Evolutionary conservation across 2,797 vertebrate genomes (phyloP), one percentile per base, ranked within the genome.

Genomic region (Leptoclinus maculatus): DNA sequence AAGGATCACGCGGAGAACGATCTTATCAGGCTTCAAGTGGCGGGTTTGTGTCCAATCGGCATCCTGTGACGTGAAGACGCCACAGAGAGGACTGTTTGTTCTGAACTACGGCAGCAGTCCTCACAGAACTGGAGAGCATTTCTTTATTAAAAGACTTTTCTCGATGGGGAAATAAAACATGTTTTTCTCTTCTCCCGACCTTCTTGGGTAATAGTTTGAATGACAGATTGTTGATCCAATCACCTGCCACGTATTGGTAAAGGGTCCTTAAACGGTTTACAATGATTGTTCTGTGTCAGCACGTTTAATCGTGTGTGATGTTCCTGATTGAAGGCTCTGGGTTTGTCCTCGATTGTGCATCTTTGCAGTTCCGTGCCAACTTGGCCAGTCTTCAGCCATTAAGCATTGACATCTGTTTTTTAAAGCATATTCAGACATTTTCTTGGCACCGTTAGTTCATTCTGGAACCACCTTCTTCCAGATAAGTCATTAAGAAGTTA

Each of bases 331-430:
- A 53, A 25, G 29, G 23, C 1, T 39, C 23, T 13, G 17, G 12
- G 13, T 69, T 25, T 23, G 67, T 65, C 68, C 72, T 54, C 81
- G 66, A 64, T 71, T 23, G 0, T 1, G 34, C 60, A 57, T 78
- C 63, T 64, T 41, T 54, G n/a, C 36, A 27, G 25, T 56, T 25
- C 29, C 27, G 38, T 7, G 54, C 66, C 69, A 70, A 14, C 36
- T 78, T 78, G 74, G 71, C 82, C 66, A 17, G 39, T 75, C 43
- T 29, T n/a, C 1, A 74, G 57, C 63, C 70, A 74, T 82, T 63
- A 62, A 58, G 29, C 57, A 1, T 8, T 47, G 63, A 77, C 72
- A 68, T 83, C 57, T 81, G 83, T 66, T 69, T 19, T 17, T 76
- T 11, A 34, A 17, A 27, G 11, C 66, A 39, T 16, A 41, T 69